Evolutionary conservation across 2,888 invertebrate species (phyloP).

Genomic region (Heterodera filipjevi): DNA sequence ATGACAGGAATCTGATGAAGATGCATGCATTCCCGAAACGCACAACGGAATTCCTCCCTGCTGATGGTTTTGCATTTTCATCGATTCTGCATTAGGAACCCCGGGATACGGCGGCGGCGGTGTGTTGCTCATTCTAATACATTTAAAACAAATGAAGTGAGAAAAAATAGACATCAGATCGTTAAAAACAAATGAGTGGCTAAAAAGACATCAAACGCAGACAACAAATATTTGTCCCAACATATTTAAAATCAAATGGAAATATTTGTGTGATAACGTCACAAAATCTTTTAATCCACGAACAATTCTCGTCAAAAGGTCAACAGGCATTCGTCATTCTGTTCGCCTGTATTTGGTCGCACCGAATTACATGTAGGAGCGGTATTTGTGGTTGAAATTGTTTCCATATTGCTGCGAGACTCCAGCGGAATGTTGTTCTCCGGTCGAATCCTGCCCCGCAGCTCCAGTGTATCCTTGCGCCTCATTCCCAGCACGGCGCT

Average conservation of each 20-base stretch:
- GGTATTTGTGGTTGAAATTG: conserved; percentile 23
- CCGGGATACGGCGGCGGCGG: conserved; percentile 23
- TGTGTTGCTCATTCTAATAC: background rate
- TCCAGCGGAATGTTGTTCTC: conserved; percentile 23
- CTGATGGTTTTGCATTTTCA: background rate
- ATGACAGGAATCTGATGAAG: background rate
- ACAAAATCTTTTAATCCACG: background rate
- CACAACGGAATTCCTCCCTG: background rate
- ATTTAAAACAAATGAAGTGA: background rate
- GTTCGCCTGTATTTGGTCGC: background rate
- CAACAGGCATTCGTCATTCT: background rate
- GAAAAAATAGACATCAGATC: background rate
- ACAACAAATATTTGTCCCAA: background rate
- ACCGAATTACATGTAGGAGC: conserved; percentile 24
- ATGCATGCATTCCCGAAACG: background rate
- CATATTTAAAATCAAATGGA: background rate
- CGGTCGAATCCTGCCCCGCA: conserved; percentile 3
- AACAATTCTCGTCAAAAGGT: background rate
- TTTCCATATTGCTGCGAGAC: conserved; percentile 12
- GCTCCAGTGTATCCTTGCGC: background rate
- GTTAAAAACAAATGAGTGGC: too few relatives aligned
- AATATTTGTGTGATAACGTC: conserved; percentile 6
- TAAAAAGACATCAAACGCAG: too few relatives aligned
- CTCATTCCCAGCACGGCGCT: background rate
- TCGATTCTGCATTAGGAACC: background rate